Percentiles rank a stretch among this genome's conserved stretches.
phyloP scores from a whole-genome alignment of 1,140 invertebrate genomes.

The Aleiodes sp. region DNA sequence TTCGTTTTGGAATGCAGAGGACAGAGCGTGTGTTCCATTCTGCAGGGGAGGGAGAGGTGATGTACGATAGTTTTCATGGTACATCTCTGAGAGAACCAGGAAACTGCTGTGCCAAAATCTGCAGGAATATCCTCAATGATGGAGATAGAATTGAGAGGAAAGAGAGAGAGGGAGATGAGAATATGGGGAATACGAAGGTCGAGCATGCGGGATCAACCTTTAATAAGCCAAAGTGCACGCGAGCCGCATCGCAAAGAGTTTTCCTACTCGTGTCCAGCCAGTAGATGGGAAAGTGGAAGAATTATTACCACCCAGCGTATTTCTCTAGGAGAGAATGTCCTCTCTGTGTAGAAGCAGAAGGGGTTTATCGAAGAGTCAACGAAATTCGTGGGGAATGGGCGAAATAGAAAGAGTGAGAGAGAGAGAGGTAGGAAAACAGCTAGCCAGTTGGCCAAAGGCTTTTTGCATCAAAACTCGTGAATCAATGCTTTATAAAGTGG shows the following conservation, averaged over 20 bases:
- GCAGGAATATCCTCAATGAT: not conserved
- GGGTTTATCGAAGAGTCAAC: too few species aligned
- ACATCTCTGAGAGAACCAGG: conserved; percentile 19
- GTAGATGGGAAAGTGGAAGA: not conserved
- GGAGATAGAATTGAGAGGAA: not conserved
- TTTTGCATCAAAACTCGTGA: conserved; percentile 33
- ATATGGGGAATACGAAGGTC: not conserved
- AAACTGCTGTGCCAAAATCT: not conserved
- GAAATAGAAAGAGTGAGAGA: not conserved
- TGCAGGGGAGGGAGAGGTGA: conserved; percentile 33
- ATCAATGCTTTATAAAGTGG: conserved; percentile 25
- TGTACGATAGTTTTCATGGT: conserved; percentile 50
- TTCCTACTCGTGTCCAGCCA: conserved; percentile 18
- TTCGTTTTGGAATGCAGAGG: conserved; percentile 35
- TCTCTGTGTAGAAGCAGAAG: too few species aligned
- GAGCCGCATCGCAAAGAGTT: conserved; percentile 25
- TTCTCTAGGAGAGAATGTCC: not conserved
- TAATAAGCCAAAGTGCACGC: conserved; percentile 41
- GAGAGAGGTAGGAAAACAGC: not conserved
- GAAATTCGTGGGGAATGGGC: too few species aligned
- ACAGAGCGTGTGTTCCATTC: not conserved
- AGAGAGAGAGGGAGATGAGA: not conserved
- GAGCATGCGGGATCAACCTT: conserved; percentile 8
- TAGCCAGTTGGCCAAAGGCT: conserved; percentile 15
- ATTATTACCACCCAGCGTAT: not conserved